A percentile compares a stretch with the other conserved stretches of the same genome.
These are phyloP conservation scores for Zaprionus capensis DNA, from an alignment of 1,140 invertebrate species.

Conservation along the genomic window DNA sequence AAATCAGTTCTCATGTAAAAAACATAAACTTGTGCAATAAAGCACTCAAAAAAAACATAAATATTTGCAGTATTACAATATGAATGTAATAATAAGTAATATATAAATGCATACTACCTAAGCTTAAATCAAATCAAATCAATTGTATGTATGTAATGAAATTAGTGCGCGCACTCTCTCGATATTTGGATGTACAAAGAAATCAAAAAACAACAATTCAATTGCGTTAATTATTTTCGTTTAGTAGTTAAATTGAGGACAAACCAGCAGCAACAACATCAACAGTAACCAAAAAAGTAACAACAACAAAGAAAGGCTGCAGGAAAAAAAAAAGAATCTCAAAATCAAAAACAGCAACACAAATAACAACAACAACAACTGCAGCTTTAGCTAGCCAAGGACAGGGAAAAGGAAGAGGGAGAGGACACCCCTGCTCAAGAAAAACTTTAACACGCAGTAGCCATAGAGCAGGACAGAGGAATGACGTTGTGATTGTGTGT, in stretches of 20 bases:
- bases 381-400: neutral
- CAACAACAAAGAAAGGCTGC: constrained; percentile 15
- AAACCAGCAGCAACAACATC: constrained; percentile 17
- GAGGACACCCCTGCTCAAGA: neutral
- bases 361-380: constrained; percentile 3
- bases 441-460: constrained; percentile 10
- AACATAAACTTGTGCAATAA: neutral
- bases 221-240: constrained; percentile 36
- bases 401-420: neutral
- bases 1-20: constrained; percentile 6
- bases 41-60: constrained; percentile 23
- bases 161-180: constrained; percentile 29
- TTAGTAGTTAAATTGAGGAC: constrained; percentile 44
- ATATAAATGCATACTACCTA: constrained; percentile 25
- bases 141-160: constrained; percentile 38
- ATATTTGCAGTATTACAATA: constrained; percentile 29
- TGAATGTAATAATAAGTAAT: neutral
- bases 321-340: constrained; percentile 15
- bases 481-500: neutral
- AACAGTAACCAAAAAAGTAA: constrained; percentile 19
- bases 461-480: neutral
- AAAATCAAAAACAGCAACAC: constrained; percentile 1
- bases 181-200: constrained; percentile 30
- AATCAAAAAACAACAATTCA: constrained; percentile 24
- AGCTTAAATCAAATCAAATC: constrained; percentile 26